These are phyloP conservation scores for Catotricha subobsoleta DNA, from an alignment of 2,888 invertebrate species.

Conservation along the genomic window DNA sequence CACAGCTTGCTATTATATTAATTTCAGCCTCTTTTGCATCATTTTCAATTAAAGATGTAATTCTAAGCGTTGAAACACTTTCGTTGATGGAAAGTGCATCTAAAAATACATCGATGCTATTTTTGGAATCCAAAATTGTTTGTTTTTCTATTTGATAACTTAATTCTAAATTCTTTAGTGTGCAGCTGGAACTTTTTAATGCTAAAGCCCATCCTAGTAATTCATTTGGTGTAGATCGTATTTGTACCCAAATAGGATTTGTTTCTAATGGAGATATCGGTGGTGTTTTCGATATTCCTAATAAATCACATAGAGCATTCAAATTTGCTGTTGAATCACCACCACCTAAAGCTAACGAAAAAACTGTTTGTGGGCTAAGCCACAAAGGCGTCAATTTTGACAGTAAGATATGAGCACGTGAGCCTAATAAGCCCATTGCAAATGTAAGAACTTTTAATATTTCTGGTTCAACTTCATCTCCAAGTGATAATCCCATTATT, in stretches of 20 bases:
- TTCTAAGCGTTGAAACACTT: constrained; percentile 33
- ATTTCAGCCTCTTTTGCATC: constrained; percentile 35
- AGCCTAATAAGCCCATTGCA: constrained; percentile 33
- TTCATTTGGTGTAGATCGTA: constrained; percentile 31
- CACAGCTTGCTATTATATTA: constrained; percentile 30
- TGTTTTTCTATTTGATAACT: constrained; percentile 33
- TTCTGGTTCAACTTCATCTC: constrained; percentile 31
- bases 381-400: constrained; percentile 33
- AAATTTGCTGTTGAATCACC: constrained; percentile 35
- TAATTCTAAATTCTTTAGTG: constrained; percentile 32
- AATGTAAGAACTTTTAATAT: constrained; percentile 29
- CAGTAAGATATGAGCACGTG: constrained; percentile 32
- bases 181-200: constrained; percentile 30
- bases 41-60: constrained; percentile 34
- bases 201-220: constrained; percentile 35
- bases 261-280: constrained; percentile 25
- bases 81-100: constrained; percentile 33
- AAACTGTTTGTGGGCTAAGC: constrained; percentile 33
- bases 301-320: constrained; percentile 32
- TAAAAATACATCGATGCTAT: constrained; percentile 32
- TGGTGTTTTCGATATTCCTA: constrained; percentile 31
- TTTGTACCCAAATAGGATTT: constrained; percentile 22
- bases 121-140: constrained; percentile 18
- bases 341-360: constrained; percentile 34
- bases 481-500: constrained; percentile 21